Conservation (phyloP, 2,797 vertebrate genomes). For the Poecilia wingei region DNA sequence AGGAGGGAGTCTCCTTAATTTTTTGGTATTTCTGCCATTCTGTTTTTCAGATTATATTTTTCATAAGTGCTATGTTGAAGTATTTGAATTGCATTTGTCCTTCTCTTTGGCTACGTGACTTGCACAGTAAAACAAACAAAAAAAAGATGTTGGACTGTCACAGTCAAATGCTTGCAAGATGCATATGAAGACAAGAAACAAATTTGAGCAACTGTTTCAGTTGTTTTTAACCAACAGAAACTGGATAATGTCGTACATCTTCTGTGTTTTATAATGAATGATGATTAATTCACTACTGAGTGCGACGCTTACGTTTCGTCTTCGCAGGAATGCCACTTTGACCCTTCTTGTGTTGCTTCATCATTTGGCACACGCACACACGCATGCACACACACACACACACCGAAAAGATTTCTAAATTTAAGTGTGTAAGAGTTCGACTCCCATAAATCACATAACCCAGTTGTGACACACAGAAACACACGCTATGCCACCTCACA, state of each 20-base stretch:
- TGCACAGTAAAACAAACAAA: slow-evolving; percentile 14
- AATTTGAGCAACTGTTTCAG: slow-evolving; percentile 46
- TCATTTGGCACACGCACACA: slow-evolving; percentile 24
- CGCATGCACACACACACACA: slow-evolving; percentile 12
- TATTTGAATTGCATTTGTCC: background rate
- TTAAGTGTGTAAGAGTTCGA: slow-evolving; percentile 45
- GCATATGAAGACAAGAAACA: slow-evolving; percentile 51
- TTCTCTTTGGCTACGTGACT: background rate
- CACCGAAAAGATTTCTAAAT: slow-evolving; percentile 56
- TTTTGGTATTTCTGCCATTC: background rate
- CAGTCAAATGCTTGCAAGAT: slow-evolving; percentile 45
- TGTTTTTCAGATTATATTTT: background rate
- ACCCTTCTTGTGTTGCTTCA: slow-evolving; percentile 73
- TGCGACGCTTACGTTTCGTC: slow-evolving; percentile 45
- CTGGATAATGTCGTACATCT: slow-evolving; percentile 52
- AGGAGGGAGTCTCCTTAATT: background rate
- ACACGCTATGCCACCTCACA: slow-evolving; percentile 52
- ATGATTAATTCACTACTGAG: slow-evolving; percentile 58
- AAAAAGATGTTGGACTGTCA: slow-evolving; percentile 14
- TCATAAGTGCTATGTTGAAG: background rate
- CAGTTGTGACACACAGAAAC: slow-evolving; percentile 54
- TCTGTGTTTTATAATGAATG: slow-evolving; percentile 53
- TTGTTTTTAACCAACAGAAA: slow-evolving; percentile 68
- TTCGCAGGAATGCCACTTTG: slow-evolving; percentile 45
- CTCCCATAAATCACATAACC: slow-evolving; percentile 71